Evolutionary conservation across 1,140 invertebrate genomes (phyloP).

Genomic region (Heliconius hewitsoni): DNA sequence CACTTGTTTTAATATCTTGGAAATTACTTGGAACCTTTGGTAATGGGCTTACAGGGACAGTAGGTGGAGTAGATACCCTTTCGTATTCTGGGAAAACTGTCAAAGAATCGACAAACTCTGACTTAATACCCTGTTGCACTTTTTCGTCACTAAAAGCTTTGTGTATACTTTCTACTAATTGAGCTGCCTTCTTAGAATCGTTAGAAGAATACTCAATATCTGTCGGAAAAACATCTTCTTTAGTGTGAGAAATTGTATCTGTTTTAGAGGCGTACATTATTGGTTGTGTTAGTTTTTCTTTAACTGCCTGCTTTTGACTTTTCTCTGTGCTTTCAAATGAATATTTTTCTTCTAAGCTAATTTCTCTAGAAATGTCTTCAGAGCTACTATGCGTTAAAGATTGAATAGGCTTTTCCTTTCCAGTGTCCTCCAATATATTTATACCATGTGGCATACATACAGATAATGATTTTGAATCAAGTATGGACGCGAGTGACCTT

Average conservation of each 20-base stretch:
- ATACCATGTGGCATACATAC: constrained; percentile 15
- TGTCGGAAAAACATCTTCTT: not conserved
- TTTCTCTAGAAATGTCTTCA: constrained; percentile 73
- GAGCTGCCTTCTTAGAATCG: constrained; percentile 40
- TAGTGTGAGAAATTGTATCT: not conserved
- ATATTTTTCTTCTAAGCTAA: constrained; percentile 74
- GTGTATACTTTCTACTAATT: constrained; percentile 62
- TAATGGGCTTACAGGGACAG: constrained; percentile 82
- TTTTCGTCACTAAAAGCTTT: constrained; percentile 66
- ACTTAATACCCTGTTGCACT: constrained; percentile 72
- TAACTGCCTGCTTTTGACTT: constrained; percentile 39
- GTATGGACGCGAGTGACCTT: constrained; percentile 28
- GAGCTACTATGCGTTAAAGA: constrained; percentile 57
- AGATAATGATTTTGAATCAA: constrained; percentile 23
- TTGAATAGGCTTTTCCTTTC: constrained; percentile 48
- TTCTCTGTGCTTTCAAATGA: constrained; percentile 72
- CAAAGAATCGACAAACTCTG: constrained; percentile 57
- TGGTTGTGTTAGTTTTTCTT: constrained; percentile 8
- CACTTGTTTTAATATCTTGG: constrained; percentile 68
- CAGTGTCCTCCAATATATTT: constrained; percentile 47
- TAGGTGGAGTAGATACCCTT: constrained; percentile 80
- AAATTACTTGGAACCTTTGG: constrained; percentile 68
- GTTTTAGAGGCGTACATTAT: not conserved
- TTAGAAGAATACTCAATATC: constrained; percentile 16
- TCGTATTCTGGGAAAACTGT: constrained; percentile 52